A percentile compares a stretch with the other conserved stretches of the same genome.
Evolutionary conservation across 2,113 vertebrate species (phyloP).

Genomic region (Phalacrocorax aristotelis): DNA sequence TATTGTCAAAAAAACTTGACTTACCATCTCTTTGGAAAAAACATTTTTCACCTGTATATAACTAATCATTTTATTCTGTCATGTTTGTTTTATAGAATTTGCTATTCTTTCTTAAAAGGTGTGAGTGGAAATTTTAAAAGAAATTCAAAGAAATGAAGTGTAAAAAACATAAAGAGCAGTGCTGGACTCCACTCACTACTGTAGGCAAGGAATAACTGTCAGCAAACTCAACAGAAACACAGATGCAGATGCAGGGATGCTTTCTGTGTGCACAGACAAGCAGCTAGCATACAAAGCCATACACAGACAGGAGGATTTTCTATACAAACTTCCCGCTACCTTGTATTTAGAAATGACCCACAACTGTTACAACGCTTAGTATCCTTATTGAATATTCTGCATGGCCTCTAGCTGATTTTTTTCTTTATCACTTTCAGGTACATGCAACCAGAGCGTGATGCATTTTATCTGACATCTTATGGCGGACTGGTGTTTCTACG

Average conservation of each 20-base stretch:
- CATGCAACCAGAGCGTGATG: accelerated
- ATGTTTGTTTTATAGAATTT: neutral
- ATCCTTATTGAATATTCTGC: neutral
- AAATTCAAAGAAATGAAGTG: neutral
- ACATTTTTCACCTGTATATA: neutral
- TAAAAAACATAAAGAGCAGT: neutral
- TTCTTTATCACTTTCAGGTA: neutral
- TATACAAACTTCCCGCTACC: neutral
- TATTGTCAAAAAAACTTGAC: neutral
- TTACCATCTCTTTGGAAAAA: neutral
- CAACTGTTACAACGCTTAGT: neutral
- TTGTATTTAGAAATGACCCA: neutral
- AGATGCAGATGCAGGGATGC: neutral
- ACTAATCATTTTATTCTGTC: neutral
- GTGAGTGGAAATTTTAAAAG: neutral
- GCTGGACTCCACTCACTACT: neutral
- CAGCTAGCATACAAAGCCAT: neutral
- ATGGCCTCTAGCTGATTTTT: neutral
- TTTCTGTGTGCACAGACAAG: neutral
- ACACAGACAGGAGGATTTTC: neutral
- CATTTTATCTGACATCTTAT: neutral
- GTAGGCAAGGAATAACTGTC: neutral
- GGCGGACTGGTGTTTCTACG: neutral
- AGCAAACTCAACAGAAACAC: neutral
- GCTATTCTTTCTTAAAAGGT: neutral